Conservation (phyloP, 2,113 vertebrate genomes). For the Tenrec ecaudatus region DNA sequence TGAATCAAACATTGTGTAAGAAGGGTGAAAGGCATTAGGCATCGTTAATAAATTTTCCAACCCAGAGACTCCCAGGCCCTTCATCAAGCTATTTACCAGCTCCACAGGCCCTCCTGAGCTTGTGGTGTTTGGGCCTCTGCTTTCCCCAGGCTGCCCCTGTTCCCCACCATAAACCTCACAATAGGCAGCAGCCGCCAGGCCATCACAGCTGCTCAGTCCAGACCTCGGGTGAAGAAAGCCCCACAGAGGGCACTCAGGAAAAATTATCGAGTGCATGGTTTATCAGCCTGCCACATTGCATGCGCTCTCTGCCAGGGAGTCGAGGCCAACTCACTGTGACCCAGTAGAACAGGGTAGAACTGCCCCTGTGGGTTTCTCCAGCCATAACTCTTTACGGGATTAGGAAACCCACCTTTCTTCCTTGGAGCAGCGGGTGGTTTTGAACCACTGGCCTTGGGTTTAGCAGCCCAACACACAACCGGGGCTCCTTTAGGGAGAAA, state of each 20-base stretch:
- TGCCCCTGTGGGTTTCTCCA: too few relatives aligned
- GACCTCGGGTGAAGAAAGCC: not conserved
- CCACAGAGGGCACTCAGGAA: not conserved
- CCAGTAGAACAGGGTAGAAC: too few relatives aligned
- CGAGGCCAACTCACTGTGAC: too few relatives aligned
- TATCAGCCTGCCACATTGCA: not conserved
- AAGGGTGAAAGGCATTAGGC: conserved; percentile 59
- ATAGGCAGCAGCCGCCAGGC: not conserved
- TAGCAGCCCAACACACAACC: too few relatives aligned
- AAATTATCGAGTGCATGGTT: conserved; percentile 24
- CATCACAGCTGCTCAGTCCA: conserved; percentile 2
- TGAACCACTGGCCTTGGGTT: too few relatives aligned
- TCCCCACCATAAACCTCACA: conserved; percentile 36
- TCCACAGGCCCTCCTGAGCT: conserved; percentile 13
- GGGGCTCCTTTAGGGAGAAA: too few relatives aligned
- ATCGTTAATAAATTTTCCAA: conserved; percentile 66
- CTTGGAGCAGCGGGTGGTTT: too few relatives aligned
- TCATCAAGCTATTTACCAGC: conserved; percentile 48
- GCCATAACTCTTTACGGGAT: too few relatives aligned
- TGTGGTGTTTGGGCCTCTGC: not conserved
- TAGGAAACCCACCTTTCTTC: too few relatives aligned
- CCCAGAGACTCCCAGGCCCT: conserved; percentile 27
- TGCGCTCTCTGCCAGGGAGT: too few relatives aligned
- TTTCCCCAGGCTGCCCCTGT: conserved; percentile 3
- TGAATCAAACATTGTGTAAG: conserved; percentile 62